These are phyloP conservation scores for Dexiosoma caninum DNA, from an alignment of 2,888 invertebrate genomes.

Conservation along the genomic window DNA sequence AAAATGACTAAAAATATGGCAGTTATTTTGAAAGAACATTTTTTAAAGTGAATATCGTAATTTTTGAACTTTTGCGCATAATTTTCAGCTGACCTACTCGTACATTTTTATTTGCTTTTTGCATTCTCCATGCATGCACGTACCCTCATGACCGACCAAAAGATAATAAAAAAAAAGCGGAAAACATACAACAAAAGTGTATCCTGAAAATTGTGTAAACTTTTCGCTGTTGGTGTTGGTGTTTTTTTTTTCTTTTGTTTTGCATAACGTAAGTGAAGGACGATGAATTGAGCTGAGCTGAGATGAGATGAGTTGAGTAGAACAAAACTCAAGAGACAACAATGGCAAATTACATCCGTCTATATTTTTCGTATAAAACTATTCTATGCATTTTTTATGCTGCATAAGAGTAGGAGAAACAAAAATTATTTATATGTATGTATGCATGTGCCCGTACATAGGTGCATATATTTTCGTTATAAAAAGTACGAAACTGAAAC, in stretches of 20 bases:
- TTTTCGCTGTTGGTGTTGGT: constrained; percentile 30
- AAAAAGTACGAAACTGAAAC: constrained; percentile 43
- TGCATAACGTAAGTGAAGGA: constrained; percentile 56
- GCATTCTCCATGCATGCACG: constrained; percentile 1
- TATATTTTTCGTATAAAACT: constrained; percentile 25
- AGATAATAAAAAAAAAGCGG: constrained; percentile 30
- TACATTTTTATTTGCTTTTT: neutral
- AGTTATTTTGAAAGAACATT: no score
- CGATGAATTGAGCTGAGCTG: constrained; percentile 38
- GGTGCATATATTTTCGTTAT: no score
- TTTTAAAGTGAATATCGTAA: no score
- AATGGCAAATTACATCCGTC: constrained; percentile 64
- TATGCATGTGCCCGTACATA: no score
- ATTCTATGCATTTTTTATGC: constrained; percentile 35
- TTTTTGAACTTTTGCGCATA: neutral
- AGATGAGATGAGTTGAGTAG: constrained; percentile 44
- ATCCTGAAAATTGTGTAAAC: constrained; percentile 59
- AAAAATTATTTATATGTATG: no score
- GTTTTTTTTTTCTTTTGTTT: neutral
- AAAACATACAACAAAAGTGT: constrained; percentile 51
- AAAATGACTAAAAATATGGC: no score
- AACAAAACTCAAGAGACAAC: constrained; percentile 60
- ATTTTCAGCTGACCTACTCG: constrained; percentile 5
- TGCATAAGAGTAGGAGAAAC: constrained; percentile 48
- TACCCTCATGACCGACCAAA: constrained; percentile 42